Conservation (phyloP, 2,113 vertebrate species). For the Melanerpes formicivorus region DNA sequence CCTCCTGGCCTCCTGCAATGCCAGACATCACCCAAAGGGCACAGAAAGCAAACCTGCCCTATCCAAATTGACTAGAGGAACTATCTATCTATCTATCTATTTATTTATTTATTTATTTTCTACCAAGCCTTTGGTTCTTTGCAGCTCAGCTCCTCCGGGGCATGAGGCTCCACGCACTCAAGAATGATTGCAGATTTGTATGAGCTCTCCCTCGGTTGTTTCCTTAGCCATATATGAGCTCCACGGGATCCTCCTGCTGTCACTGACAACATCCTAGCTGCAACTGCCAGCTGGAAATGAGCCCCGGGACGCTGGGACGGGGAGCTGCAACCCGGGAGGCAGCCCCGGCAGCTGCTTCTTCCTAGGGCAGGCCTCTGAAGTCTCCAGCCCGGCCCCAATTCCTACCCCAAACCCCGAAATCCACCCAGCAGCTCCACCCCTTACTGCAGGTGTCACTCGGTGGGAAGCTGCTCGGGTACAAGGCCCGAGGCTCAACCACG, state of each 20-base stretch:
- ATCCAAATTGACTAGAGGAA: neutral
- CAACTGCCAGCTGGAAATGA: accelerated
- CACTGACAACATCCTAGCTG: accelerated
- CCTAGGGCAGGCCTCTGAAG: accelerated
- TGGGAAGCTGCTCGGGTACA: neutral
- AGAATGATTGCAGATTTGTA: neutral
- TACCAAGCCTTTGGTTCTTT: neutral
- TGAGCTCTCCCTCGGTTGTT: neutral
- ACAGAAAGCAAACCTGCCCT: neutral
- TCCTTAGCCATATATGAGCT: accelerated
- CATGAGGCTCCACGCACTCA: neutral
- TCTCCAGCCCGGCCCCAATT: accelerated
- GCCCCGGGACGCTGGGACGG: neutral
- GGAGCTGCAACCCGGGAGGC: too few species aligned
- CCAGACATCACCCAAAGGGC: accelerated
- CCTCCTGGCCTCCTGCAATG: accelerated
- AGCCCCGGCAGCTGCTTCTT: too few species aligned
- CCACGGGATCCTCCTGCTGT: neutral
- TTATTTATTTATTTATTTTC: neutral
- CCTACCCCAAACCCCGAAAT: neutral
- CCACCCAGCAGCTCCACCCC: neutral
- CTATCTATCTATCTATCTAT: too few species aligned
- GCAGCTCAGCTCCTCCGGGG: neutral
- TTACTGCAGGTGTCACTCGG: neutral
- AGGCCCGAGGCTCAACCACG: too few species aligned